Conservation (phyloP, 2,113 vertebrate genomes). For the Trematomus loennbergii region DNA sequence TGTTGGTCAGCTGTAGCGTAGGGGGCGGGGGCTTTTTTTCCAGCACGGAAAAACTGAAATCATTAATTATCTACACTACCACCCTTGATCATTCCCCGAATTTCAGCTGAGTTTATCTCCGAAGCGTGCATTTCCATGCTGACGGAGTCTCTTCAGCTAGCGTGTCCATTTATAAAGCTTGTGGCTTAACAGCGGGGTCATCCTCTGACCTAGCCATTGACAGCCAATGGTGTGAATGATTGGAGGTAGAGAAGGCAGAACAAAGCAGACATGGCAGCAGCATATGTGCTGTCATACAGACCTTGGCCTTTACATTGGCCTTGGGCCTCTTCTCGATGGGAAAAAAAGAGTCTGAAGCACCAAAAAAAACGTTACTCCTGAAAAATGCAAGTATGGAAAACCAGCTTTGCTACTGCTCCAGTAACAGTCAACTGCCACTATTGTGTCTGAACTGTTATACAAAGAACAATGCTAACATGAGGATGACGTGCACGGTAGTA, state of each 20-base stretch:
- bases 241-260: slow-evolving; percentile 65
- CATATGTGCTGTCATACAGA: slow-evolving; percentile 50
- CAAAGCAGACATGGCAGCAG: slow-evolving; percentile 63
- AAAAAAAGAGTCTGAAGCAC: slow-evolving; percentile 14
- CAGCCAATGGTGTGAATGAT: slow-evolving; percentile 69
- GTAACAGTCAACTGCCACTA: no score
- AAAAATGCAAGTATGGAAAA: slow-evolving; percentile 1
- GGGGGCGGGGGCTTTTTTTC: slow-evolving; percentile 53
- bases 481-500: neutral
- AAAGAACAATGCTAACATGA: neutral
- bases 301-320: slow-evolving; percentile 51
- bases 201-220: slow-evolving; percentile 64
- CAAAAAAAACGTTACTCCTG: neutral
- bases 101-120: slow-evolving; percentile 78
- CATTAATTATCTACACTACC: slow-evolving; percentile 77
- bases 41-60: slow-evolving; percentile 70
- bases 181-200: slow-evolving; percentile 67
- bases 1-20: slow-evolving; percentile 83
- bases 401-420: neutral
- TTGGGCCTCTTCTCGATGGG: neutral
- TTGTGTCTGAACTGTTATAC: neutral
- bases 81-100: slow-evolving; percentile 75
- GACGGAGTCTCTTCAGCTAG: slow-evolving; percentile 51
- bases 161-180: slow-evolving; percentile 73
- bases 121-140: slow-evolving; percentile 76